A percentile compares a stretch with the other conserved stretches of the same genome.
Conservation (phyloP, 1,140 invertebrate genomes). For the Lethrus apterus region DNA sequence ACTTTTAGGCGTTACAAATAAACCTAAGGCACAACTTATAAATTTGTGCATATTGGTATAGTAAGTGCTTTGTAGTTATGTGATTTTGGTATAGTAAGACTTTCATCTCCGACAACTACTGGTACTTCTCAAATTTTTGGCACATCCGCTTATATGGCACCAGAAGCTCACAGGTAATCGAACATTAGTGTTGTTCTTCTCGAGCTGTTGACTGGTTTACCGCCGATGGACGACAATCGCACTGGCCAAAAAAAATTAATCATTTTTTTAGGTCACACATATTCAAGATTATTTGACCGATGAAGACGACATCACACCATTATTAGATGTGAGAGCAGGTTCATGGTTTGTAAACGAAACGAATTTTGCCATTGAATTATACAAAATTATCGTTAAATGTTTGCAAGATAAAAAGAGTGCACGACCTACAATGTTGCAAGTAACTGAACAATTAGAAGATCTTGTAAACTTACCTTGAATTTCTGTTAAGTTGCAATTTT, state of each 20-base stretch:
- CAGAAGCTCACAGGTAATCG: constrained; percentile 56
- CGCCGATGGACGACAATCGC: constrained; percentile 49
- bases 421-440: constrained; percentile 31
- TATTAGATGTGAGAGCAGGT: constrained; percentile 33
- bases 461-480: too few species aligned
- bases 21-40: constrained; percentile 55
- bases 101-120: constrained; percentile 40
- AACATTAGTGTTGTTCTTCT: constrained; percentile 71
- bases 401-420: constrained; percentile 42
- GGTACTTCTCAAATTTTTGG: constrained; percentile 42
- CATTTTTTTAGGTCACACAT: constrained; percentile 28
- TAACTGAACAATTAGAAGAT: constrained; percentile 12
- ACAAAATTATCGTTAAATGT: constrained; percentile 34
- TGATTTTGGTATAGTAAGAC: constrained; percentile 64
- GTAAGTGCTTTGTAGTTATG: constrained; percentile 52
- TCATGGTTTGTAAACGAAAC: constrained; percentile 29
- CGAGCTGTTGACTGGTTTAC: constrained; percentile 60
- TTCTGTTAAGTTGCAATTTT: too few species aligned
- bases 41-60: too few species aligned
- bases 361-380: constrained; percentile 35
- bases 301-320: constrained; percentile 25
- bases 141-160: constrained; percentile 68
- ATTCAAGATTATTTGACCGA: constrained; percentile 37
- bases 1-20: constrained; percentile 53
- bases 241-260: too few species aligned